Evolutionary conservation across 2,113 vertebrate genomes (phyloP), one percentile per base, ranked within the genome.

Genomic region (Sisor rabdophorus): DNA sequence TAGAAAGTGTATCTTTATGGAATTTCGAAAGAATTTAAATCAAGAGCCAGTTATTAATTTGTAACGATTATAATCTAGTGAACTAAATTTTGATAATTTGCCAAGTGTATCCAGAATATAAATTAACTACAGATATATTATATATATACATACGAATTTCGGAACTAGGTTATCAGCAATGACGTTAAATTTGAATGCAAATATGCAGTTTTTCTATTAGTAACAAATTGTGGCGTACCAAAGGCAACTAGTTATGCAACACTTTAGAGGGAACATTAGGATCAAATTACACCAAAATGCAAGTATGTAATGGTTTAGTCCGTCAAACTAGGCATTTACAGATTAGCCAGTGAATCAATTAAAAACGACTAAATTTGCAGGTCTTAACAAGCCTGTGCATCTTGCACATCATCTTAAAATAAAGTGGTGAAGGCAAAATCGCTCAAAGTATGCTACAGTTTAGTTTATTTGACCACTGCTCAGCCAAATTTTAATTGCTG

Each of bases 141-240:
- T 90, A 87, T 87, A 90, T 85, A 89, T 73, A 67, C 88, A 89
- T 84, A 89, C 81, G 82, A 81, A 82, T 86, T 80, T 73, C 73
- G 82, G 52, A 87, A 80, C 86, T 80, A 82, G 82, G 86, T 87
- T 80, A 85, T 87, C 82, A 85, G 84, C 68, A 83, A 82, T 85
- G 84, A 81, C 76, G 58, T 87, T 81, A 82, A 26, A 26, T 64
- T 75, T 71, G 69, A 82, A 79, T 76, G 86, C 74, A 81, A 85
- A 83, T 81, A 8, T 76, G 19, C 64, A 79, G 60, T 67, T 68
- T 75, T 60, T 65, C 68, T 70, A 79, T 82, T 76, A 80, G 87
- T 82, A 87, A 88, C 83, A 87, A 82, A 80, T 85, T 80, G 81
- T 83, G 82, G 79, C 75, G 55, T 70, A 78, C 80, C 84, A 84